These are phyloP conservation scores for Reticulitermes lucifugus DNA, from an alignment of 2,888 invertebrate genomes.

Conservation along the genomic window DNA sequence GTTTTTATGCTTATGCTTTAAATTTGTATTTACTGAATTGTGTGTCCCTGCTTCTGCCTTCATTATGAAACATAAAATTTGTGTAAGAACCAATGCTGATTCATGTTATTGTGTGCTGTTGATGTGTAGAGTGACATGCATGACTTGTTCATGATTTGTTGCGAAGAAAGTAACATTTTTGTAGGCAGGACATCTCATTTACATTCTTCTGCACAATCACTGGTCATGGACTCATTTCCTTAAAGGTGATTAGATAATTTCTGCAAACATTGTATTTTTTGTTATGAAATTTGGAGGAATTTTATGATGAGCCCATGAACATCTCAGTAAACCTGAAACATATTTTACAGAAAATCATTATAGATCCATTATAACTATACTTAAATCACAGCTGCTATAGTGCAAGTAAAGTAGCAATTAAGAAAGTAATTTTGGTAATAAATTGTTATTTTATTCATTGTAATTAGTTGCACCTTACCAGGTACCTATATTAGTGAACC, in stretches of 20 bases:
- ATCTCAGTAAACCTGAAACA: neutral
- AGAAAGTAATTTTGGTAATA: conserved; percentile 14
- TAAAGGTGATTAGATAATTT: neutral
- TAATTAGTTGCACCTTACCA: neutral
- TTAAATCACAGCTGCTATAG: neutral
- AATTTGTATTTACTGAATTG: neutral
- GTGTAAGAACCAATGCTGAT: neutral
- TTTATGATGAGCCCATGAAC: neutral
- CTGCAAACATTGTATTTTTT: neutral
- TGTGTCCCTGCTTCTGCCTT: neutral
- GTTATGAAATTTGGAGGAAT: neutral
- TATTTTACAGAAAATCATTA: neutral
- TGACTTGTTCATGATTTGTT: neutral
- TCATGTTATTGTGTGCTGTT: neutral
- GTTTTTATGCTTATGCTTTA: neutral
- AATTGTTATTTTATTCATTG: conserved; percentile 13
- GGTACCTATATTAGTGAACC: neutral
- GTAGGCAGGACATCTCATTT: neutral
- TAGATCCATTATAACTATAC: neutral
- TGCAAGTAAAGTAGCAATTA: conserved; percentile 23
- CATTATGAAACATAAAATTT: neutral
- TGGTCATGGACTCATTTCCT: neutral
- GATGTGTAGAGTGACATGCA: neutral
- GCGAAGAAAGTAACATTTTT: neutral
- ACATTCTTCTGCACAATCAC: neutral